Base-by-base conservation (phyloP, 35 echinoderm and acorn worm species). In the Apostichopus californicus region DNA sequence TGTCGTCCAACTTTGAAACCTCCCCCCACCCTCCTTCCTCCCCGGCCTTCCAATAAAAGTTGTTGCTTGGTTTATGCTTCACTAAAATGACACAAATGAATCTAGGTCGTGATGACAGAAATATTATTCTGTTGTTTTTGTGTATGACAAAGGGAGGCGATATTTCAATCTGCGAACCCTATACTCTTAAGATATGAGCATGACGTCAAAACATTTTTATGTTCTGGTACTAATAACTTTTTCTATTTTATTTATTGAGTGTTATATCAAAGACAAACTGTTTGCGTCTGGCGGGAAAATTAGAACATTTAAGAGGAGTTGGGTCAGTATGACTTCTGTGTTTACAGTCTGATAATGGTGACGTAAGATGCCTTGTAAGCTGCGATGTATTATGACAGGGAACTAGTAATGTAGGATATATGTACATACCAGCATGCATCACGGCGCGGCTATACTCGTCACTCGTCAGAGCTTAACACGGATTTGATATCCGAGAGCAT, bases 201-300 rank as follows among this genome's bases (percentile, higher is more conserved):
- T 83, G 80, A 83, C 80, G 80, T 83, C 80, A 83, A 56, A 83
- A 15, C 1, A 14, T 83, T 46, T 83, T 83, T 34, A 57, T 83
- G 80, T 83, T 83, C 17, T 83, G 80, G 55, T 13, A 83, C 34
- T 55, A n/a, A 53, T 55, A 54, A 83, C 55, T 56, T 83, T 55
- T n/a, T 83, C 55, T 55, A 83, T 46, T 46, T 55, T 80, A 56
- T 56, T 83, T 55, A 56, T 83, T 83, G 80, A 54, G 46, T 17
- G 80, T 83, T 25, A 55, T 12, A 2, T 46, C 34, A 83, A 55
- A 83, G 34, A 83, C 80, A 83, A 46, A 46, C 34, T 46, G 34
- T 46, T 46, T 46, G 3, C 34, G 34, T 46, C 34, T 46, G 34
- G 34, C 34, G 34, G 34, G 34, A 46, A 46, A 46, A 46, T 46